Evolutionary conservation across 2,113 vertebrate species (phyloP).

Genomic region (Neogale vison): DNA sequence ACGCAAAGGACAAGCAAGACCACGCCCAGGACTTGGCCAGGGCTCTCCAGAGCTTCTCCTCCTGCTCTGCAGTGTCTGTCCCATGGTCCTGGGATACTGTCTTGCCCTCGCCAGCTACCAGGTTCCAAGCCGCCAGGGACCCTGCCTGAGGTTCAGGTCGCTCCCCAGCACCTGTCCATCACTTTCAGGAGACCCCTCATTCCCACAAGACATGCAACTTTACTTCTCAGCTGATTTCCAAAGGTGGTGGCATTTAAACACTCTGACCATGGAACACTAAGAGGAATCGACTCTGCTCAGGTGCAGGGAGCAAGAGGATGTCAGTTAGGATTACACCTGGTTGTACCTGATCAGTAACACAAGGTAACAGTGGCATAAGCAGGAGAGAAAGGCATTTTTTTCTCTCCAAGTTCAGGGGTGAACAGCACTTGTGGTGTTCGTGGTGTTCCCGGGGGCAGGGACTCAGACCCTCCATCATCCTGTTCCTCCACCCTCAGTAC

Average conservation of each 20-base stretch:
- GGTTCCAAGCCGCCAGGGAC: not conserved
- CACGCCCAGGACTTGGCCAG: rapidly evolving
- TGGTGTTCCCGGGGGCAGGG: not conserved
- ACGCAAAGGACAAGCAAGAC: not conserved
- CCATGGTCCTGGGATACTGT: not conserved
- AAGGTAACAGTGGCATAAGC: not conserved
- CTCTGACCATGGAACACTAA: rapidly evolving
- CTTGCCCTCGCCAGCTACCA: not conserved
- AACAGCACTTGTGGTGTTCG: rapidly evolving
- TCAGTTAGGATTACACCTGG: not conserved
- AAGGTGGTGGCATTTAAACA: not conserved
- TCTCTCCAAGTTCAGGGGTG: not conserved
- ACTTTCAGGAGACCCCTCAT: not conserved
- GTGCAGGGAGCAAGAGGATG: rapidly evolving
- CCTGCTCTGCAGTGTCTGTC: not conserved
- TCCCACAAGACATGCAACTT: not conserved
- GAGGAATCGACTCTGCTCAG: no score
- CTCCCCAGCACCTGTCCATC: not conserved
- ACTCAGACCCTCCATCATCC: no score
- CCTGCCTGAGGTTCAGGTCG: not conserved
- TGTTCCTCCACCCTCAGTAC: not conserved
- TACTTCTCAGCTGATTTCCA: not conserved
- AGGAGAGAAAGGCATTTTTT: not conserved
- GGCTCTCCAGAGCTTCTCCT: no score
- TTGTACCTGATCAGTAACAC: not conserved